Percentiles rank a stretch among this genome's conserved stretches.
These are phyloP conservation scores for Anabacerthia variegaticeps DNA, from an alignment of 2,797 vertebrate species.

Conservation along the genomic window DNA sequence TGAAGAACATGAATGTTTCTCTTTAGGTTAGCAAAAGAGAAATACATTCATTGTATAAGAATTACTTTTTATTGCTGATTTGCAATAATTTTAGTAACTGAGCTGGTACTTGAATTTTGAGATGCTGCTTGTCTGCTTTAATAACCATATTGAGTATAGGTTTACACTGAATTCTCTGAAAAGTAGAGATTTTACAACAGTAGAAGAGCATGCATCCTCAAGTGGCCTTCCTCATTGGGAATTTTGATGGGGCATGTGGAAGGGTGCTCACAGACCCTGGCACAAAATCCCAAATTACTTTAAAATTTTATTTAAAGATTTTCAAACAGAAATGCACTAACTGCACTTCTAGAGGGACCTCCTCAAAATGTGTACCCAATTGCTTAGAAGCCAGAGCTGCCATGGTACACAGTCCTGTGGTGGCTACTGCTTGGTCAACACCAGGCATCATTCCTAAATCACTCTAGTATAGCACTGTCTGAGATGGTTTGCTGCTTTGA, in stretches of 20 bases:
- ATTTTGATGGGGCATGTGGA: not conserved
- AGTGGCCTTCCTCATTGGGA: not conserved
- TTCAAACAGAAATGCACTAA: not conserved
- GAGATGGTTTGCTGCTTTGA: not conserved
- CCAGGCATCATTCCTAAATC: not conserved
- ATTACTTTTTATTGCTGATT: not conserved
- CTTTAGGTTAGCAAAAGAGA: not conserved
- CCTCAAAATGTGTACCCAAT: not conserved
- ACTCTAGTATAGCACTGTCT: accelerated
- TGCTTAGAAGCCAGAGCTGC: not conserved
- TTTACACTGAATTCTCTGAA: not conserved
- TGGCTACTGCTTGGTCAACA: not conserved
- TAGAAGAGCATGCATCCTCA: not conserved
- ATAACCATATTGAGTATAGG: not conserved
- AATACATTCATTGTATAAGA: not conserved
- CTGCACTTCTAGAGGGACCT: not conserved
- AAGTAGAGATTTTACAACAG: not conserved
- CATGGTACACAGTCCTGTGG: not conserved
- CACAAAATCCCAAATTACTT: not conserved
- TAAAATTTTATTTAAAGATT: not conserved
- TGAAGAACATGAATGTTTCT: not conserved
- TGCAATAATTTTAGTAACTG: not conserved
- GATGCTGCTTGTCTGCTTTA: not conserved
- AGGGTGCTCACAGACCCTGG: not conserved
- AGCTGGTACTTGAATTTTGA: not conserved